phyloP scores from a whole-genome alignment of 2,888 invertebrate genomes.

The Chymomyza fuscimana region DNA sequence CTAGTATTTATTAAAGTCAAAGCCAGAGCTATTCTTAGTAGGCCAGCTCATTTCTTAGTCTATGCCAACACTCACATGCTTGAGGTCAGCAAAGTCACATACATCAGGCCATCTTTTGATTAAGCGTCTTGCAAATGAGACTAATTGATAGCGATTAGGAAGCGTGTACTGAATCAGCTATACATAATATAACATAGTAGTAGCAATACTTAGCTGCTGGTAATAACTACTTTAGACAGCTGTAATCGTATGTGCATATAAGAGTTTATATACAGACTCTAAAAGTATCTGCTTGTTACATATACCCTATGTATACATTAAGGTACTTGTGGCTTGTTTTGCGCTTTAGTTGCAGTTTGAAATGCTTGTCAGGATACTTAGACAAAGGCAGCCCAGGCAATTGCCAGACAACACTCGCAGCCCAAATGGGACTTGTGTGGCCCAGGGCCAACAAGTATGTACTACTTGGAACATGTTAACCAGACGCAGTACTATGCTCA shows the following conservation, averaged over 20 bases:
- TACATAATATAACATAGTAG: neutral
- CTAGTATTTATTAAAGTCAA: no score
- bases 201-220: neutral
- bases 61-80: neutral
- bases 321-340: neutral
- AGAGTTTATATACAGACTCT: neutral
- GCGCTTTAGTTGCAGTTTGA: neutral
- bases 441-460: neutral
- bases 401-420: neutral
- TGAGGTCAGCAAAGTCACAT: neutral
- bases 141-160: neutral
- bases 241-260: neutral
- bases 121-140: neutral
- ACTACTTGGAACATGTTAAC: neutral
- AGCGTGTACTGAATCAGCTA: neutral
- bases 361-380: neutral
- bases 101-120: neutral
- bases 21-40: no score
- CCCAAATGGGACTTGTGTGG: neutral
- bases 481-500: neutral
- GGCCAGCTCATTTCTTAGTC: no score
- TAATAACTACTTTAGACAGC: neutral
- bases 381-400: neutral
- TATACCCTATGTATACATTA: neutral
- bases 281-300: neutral